Conservation (phyloP, 1,140 invertebrate species). For the Temnothorax curvispinosus region DNA sequence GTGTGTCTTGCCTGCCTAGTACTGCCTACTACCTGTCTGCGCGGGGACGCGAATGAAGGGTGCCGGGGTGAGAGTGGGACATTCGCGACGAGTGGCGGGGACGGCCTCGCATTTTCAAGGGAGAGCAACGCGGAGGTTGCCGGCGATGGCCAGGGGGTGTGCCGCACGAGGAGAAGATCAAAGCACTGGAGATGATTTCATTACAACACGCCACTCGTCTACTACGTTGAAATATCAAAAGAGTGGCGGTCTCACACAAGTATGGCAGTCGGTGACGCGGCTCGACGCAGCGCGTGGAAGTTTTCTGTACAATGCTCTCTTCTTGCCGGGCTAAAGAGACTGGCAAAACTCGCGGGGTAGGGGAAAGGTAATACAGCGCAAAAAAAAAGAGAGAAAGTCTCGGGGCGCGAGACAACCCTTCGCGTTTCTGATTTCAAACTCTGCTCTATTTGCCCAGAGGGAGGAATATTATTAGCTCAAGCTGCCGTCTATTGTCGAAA, state of each 20-base stretch:
- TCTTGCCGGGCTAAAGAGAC: constrained; percentile 67
- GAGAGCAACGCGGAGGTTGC: constrained; percentile 72
- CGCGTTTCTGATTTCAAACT: constrained; percentile 63
- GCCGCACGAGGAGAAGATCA: constrained; percentile 82
- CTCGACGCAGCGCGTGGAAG: constrained; percentile 59
- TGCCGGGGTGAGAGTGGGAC: constrained; percentile 40
- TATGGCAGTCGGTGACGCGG: constrained; percentile 67
- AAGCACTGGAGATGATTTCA: constrained; percentile 85
- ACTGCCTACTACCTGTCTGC: neutral
- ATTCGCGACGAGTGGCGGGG: constrained; percentile 44
- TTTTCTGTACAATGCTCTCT: constrained; percentile 78
- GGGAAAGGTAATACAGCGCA: constrained; percentile 25
- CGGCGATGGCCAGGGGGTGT: constrained; percentile 67
- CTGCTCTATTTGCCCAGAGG: constrained; percentile 66
- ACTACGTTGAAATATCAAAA: constrained; percentile 85
- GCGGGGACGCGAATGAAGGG: constrained; percentile 2
- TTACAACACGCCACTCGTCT: constrained; percentile 84
- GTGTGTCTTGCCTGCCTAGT: constrained; percentile 4
- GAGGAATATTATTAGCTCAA: constrained; percentile 84
- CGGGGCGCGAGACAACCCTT: constrained; percentile 62
- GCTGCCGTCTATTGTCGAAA: constrained; percentile 82
- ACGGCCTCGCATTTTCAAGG: constrained; percentile 72
- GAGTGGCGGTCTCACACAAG: constrained; percentile 78
- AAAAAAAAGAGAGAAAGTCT: constrained; percentile 68
- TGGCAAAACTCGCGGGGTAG: constrained; percentile 46